Evolutionary conservation across 2,113 vertebrate species (phyloP).

Genomic region (Hydrochoerus hydrochaeris): DNA sequence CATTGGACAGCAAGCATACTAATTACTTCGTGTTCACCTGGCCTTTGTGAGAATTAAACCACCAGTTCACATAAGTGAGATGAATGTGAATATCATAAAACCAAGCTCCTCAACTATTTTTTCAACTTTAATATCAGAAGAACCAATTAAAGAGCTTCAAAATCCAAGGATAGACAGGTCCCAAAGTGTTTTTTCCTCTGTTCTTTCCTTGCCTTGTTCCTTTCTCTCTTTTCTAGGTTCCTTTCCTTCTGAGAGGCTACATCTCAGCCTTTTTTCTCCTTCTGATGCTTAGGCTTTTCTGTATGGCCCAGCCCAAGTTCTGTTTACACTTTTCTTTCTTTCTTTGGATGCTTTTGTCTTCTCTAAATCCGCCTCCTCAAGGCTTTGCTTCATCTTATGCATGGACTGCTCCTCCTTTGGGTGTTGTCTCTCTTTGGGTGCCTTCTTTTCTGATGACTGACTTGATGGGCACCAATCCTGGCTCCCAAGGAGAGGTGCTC

Average conservation of each 20-base stretch:
- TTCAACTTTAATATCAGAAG: slow-evolving; percentile 41
- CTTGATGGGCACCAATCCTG: slow-evolving; percentile 66
- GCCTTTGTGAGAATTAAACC: slow-evolving; percentile 1
- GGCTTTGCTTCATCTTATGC: slow-evolving; percentile 72
- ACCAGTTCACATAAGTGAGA: not conserved
- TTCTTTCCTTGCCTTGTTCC: slow-evolving; percentile 79
- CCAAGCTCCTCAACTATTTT: not conserved
- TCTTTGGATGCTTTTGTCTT: slow-evolving; percentile 68
- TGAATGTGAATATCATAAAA: not conserved
- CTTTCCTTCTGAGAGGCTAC: slow-evolving; percentile 69
- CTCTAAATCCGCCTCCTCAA: slow-evolving; percentile 69
- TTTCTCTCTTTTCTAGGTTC: slow-evolving; percentile 86
- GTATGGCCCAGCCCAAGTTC: slow-evolving; percentile 59
- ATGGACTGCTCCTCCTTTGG: slow-evolving; percentile 69
- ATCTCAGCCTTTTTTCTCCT: slow-evolving; percentile 78
- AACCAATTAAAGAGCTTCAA: slow-evolving; percentile 75
- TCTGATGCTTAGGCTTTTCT: slow-evolving; percentile 78
- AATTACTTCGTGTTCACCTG: slow-evolving; percentile 29
- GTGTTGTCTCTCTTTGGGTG: slow-evolving; percentile 60
- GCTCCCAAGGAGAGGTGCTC: slow-evolving; percentile 73
- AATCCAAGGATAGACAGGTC: slow-evolving; percentile 87
- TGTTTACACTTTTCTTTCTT: slow-evolving; percentile 52
- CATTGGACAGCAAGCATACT: not conserved
- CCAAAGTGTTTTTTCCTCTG: slow-evolving; percentile 77
- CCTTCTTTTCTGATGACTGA: slow-evolving; percentile 75